Percentiles rank a stretch among this genome's conserved stretches.
phyloP scores from a whole-genome alignment of 2,888 invertebrate genomes.

The Cantharis rustica region DNA sequence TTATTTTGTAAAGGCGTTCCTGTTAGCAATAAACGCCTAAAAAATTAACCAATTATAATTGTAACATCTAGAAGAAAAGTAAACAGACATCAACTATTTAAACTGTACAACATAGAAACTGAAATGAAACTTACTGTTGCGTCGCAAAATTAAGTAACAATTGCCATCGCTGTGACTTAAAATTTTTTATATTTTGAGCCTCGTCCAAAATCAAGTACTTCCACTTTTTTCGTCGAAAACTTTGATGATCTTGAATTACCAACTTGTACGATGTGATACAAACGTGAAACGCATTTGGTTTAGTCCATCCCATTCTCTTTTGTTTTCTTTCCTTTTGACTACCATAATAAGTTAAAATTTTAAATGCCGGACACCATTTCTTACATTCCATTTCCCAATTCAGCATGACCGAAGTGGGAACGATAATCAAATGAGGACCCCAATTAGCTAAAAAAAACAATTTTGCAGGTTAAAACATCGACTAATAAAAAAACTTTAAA shows the following conservation, averaged over 20 bases:
- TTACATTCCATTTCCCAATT: conserved; percentile 99
- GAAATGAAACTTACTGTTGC: conserved; percentile 68
- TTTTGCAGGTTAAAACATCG: background rate
- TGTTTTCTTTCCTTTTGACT: conserved; percentile 92
- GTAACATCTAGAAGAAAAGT: conserved; percentile 20
- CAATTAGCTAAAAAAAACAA: conserved; percentile 68
- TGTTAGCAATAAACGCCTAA: conserved; percentile 84
- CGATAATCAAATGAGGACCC: conserved; percentile 99
- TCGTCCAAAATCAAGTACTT: conserved; percentile 97
- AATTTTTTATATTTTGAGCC: conserved; percentile 99
- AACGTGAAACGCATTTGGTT: conserved; percentile 96
- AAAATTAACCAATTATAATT: conserved; percentile 35
- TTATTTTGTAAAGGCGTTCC: conserved; percentile 97
- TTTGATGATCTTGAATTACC: conserved; percentile 97
- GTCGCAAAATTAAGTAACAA: conserved; percentile 92
- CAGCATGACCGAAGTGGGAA: conserved; percentile 98
- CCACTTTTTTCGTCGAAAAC: conserved; percentile 97
- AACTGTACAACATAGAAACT: conserved; percentile 18
- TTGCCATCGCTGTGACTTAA: conserved; percentile 99
- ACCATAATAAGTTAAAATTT: conserved; percentile 98
- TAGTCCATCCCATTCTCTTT: conserved; percentile 95
- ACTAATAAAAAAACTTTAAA: background rate
- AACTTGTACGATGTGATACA: conserved; percentile 98
- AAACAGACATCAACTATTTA: conserved; percentile 24
- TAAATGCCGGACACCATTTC: conserved; percentile 99